Evolutionary conservation across 2,797 vertebrate species (phyloP), one percentile per base, ranked within the genome.

Genomic region (Anguilla anguilla): DNA sequence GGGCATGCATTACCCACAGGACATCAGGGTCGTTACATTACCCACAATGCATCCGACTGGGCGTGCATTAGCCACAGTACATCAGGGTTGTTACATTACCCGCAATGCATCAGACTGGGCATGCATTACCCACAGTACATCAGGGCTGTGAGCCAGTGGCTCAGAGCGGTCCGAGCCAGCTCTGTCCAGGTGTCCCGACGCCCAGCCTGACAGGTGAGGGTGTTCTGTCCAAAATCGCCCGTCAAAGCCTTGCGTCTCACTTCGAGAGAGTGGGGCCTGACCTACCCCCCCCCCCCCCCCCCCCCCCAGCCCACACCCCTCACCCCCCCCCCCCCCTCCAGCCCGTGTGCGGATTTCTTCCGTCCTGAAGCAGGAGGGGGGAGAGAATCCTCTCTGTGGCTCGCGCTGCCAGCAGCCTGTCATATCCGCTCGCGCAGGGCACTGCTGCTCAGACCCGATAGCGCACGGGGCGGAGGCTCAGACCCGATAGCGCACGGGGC

Each of bases 121-220:
- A 93, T 91, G 93, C 94, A 67, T 91, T 92, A 91, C 89, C 87
- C 25, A 88, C 88, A 89, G 90, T 89, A 89, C 91, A 90, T 92
- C 91, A 88, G 87, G 91, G 93, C 89, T 93, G 92, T 92, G 90
- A 91, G 69, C 83, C 86, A 86, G 87, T 91, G 93, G 90, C 94
- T 94, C 94, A 90, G 91, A 89, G 4, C 25, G 3, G 3, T 0
- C 22, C 4, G 3, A 67, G 55, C 25, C 19, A 67, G 25, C 61
- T 6, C 2, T 7, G 43, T 81, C 9, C 39, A 81, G 19, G 43
- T 46, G 39, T 81, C 31, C 31, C 31, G 43, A n/a, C 11, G 43
- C 35, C 31, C 11, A 13, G 7, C 17, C 39, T 10, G 17, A 25
- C 17, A 81, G 15, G 77, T 81, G 77, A 25, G 1, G 43, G 19